A percentile compares a stretch with the other conserved stretches of the same genome.
phyloP scores from a whole-genome alignment of 2,888 invertebrate species.

The Dorcus parallelipipedus region DNA sequence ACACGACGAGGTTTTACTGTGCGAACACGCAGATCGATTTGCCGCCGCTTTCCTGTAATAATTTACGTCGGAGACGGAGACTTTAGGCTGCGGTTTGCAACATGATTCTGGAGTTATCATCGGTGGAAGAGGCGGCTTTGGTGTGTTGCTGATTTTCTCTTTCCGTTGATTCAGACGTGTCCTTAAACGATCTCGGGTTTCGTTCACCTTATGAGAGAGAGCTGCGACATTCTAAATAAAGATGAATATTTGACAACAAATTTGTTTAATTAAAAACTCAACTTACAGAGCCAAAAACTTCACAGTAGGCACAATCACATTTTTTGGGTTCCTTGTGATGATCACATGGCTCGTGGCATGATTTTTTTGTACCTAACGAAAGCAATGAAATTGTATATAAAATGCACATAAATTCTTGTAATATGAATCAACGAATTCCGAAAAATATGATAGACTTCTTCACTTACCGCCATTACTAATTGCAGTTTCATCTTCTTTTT shows the following conservation, averaged over 20 bases:
- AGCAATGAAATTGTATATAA: background rate
- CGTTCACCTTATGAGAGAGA: constrained; percentile 37
- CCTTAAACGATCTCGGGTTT: constrained; percentile 43
- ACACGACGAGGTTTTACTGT: constrained; percentile 12
- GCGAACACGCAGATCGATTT: constrained; percentile 8
- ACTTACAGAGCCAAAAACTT: constrained; percentile 43
- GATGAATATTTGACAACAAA: background rate
- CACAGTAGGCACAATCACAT: constrained; percentile 46
- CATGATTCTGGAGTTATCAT: constrained; percentile 13
- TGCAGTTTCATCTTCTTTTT: constrained; percentile 20
- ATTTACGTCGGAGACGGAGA: background rate
- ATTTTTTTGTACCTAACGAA: background rate
- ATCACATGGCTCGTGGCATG: constrained; percentile 13
- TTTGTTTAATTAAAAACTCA: background rate
- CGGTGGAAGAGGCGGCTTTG: background rate
- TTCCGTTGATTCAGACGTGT: constrained; percentile 41
- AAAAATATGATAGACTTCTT: too few relatives aligned
- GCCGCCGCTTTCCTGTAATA: constrained; percentile 16
- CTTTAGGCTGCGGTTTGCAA: background rate
- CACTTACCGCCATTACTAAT: constrained; percentile 8
- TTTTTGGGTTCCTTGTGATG: constrained; percentile 41
- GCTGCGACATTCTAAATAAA: constrained; percentile 26
- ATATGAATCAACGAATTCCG: too few relatives aligned
- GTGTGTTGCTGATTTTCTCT: constrained; percentile 17
- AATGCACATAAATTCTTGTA: too few relatives aligned